phyloP scores from a whole-genome alignment of 2,888 invertebrate genomes.

The Drosophila multiciliata region DNA sequence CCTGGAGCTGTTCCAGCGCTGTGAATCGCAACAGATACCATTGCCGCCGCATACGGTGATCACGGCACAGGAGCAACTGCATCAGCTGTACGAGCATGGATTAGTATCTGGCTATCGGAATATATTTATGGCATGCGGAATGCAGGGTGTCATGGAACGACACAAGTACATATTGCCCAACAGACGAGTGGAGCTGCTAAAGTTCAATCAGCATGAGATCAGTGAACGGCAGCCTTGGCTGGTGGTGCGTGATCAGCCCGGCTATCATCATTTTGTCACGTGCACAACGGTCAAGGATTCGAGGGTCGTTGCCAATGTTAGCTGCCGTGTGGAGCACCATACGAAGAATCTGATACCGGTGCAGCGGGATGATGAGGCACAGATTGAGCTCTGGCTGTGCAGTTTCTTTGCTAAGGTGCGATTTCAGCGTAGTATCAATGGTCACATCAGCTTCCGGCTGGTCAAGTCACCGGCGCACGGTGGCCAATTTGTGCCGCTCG shows the following conservation, averaged over 20 bases:
- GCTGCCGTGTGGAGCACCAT: slow-evolving; percentile 89
- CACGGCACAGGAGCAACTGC: slow-evolving; percentile 89
- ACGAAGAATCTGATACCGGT: slow-evolving; percentile 89
- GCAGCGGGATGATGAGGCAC: slow-evolving; percentile 85
- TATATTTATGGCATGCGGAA: slow-evolving; percentile 91
- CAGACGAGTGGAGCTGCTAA: slow-evolving; percentile 88
- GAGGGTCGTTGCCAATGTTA: slow-evolving; percentile 91
- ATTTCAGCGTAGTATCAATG: slow-evolving; percentile 89
- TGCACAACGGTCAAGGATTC: slow-evolving; percentile 93
- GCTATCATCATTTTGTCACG: slow-evolving; percentile 89
- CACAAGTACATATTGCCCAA: slow-evolving; percentile 89
- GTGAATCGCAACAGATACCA: slow-evolving; percentile 88
- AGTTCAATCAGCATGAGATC: slow-evolving; percentile 88
- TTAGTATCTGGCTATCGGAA: slow-evolving; percentile 84
- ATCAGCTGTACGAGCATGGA: slow-evolving; percentile 89
- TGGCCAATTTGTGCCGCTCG: slow-evolving; percentile 87
- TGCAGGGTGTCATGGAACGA: slow-evolving; percentile 90
- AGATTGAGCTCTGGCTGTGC: slow-evolving; percentile 89
- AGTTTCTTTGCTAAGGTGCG: slow-evolving; percentile 89
- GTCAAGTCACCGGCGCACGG: slow-evolving; percentile 87
- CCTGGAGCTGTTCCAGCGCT: slow-evolving; percentile 89
- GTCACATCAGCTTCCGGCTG: slow-evolving; percentile 92
- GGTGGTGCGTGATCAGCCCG: slow-evolving; percentile 90
- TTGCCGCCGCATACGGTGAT: slow-evolving; percentile 90
- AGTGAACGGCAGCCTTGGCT: slow-evolving; percentile 92